A percentile compares a stretch with the other conserved stretches of the same genome.
These are phyloP conservation scores for Patiria miniata DNA, from an alignment of 35 echinoderm and acorn worm genomes.

Conservation along the genomic window DNA sequence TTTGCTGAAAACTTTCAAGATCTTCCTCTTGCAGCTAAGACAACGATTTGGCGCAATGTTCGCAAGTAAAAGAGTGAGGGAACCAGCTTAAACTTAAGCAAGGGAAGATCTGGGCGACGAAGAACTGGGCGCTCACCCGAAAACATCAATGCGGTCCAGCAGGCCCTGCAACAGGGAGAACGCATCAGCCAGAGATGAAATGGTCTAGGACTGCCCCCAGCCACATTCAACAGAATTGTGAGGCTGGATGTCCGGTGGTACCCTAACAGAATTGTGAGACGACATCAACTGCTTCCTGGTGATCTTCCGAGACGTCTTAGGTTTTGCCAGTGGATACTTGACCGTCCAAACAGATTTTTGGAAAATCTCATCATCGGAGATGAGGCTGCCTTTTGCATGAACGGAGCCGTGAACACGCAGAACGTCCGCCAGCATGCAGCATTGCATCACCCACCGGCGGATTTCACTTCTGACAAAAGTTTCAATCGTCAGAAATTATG, in stretches of 20 bases:
- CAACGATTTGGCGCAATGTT: conserved; percentile 3
- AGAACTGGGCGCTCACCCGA: conserved; percentile 35
- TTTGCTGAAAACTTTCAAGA: no score
- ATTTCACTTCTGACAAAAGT: no score
- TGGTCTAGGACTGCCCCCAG: conserved; percentile 27
- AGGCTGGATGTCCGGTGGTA: conserved; percentile 15
- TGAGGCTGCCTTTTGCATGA: conserved; percentile 4
- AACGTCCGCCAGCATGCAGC: no score
- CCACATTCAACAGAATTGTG: conserved; percentile 44
- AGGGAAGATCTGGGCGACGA: conserved; percentile 27
- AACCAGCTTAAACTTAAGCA: conserved; percentile 13
- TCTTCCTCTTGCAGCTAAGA: no score
- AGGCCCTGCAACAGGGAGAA: conserved; percentile 19
- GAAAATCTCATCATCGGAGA: conserved; percentile 8
- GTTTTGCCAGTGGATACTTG: conserved; percentile 21
- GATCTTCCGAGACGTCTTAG: neutral
- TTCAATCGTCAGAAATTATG: no score
- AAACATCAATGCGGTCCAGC: conserved; percentile 7
- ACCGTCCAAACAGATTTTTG: neutral
- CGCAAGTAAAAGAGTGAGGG: conserved; percentile 7
- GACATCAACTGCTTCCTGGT: conserved; percentile 30
- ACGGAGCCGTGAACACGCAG: conserved; percentile 8
- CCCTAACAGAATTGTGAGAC: conserved; percentile 32
- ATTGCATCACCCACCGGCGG: no score
- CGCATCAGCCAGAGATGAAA: conserved; percentile 25